Percentiles rank a stretch among this genome's conserved stretches.
Conservation (phyloP, 2,113 vertebrate species). For the Silurus meridionalis region DNA sequence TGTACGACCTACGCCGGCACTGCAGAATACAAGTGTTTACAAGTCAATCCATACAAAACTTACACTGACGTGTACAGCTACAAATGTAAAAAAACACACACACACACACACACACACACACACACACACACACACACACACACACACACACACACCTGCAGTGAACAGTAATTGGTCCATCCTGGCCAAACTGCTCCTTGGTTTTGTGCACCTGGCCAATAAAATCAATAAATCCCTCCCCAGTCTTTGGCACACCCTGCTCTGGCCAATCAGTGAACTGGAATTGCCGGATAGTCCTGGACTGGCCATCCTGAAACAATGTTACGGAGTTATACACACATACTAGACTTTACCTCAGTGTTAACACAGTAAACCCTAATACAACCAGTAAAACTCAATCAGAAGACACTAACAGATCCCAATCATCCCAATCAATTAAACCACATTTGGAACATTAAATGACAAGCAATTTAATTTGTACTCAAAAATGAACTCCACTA, state of each 20-base stretch:
- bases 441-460: not conserved
- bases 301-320: conserved; percentile 86
- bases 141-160: conserved; percentile 82
- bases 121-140: not conserved
- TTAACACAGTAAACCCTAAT: not conserved
- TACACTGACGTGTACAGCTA: not conserved
- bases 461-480: not conserved
- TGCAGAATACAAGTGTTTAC: conserved; percentile 56
- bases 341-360: not conserved
- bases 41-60: conserved; percentile 12
- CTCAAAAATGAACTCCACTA: not conserved
- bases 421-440: not conserved
- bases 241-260: conserved; percentile 94
- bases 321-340: not conserved
- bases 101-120: not conserved
- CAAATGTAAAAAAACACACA: not conserved
- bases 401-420: not conserved
- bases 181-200: conserved; percentile 97
- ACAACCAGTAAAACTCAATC: not conserved
- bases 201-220: conserved; percentile 98
- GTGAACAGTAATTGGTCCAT: conserved; percentile 95
- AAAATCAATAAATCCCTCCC: conserved; percentile 96
- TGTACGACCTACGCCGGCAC: conserved; percentile 91
- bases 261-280: conserved; percentile 99
- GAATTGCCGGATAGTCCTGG: conserved; percentile 95